Conservation (phyloP, 2,113 vertebrate species). For the Scortum barcoo region DNA sequence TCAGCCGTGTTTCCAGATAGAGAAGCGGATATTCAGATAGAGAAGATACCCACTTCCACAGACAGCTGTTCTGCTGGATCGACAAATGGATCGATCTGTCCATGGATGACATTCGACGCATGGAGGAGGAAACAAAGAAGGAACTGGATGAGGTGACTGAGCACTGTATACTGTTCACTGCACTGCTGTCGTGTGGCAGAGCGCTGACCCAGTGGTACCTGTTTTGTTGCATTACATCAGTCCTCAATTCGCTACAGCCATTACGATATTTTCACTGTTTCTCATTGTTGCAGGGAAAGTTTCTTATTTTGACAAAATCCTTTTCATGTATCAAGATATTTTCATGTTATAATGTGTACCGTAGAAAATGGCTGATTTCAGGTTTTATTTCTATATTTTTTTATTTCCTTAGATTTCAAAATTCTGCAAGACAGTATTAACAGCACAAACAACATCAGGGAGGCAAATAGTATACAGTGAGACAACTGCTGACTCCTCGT, state of each 20-base stretch:
- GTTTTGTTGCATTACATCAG: not conserved
- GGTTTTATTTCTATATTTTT: no score
- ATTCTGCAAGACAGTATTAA: not conserved
- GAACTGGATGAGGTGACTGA: slow-evolving; percentile 92
- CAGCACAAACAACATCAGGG: not conserved
- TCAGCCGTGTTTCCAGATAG: no score
- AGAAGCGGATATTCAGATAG: slow-evolving; percentile 91
- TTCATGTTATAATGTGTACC: no score
- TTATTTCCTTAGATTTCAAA: not conserved
- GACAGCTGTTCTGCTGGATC: slow-evolving; percentile 96
- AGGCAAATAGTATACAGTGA: not conserved
- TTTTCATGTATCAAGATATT: no score
- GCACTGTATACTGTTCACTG: not conserved
- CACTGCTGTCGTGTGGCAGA: not conserved
- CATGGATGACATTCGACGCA: slow-evolving; percentile 96
- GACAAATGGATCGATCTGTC: slow-evolving; percentile 94
- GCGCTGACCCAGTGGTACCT: not conserved
- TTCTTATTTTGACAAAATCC: no score
- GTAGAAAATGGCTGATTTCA: no score
- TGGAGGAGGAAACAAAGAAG: slow-evolving; percentile 95
- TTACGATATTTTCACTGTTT: no score
- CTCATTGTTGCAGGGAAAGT: no score
- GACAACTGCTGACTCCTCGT: not conserved
- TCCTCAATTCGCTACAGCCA: no score
- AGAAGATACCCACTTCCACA: slow-evolving; percentile 95